Base-by-base conservation (phyloP, 2,797 vertebrate genomes). In the Coccyzus lansbergi region DNA sequence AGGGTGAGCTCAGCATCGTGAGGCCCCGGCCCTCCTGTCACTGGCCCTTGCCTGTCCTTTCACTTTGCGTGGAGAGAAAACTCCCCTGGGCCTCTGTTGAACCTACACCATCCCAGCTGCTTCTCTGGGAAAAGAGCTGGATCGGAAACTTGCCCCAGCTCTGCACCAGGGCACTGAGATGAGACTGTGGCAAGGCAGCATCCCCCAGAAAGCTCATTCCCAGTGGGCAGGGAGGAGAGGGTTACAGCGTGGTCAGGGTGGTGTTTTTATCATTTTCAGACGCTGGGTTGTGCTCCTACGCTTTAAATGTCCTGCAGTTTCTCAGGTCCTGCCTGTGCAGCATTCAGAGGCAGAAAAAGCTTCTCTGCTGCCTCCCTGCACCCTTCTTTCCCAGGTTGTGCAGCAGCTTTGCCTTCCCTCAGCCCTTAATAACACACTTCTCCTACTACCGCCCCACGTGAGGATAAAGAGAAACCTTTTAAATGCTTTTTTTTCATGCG, bases 261-360 rank as follows among this genome's bases (percentile, higher is more conserved):
- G 25, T 92, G 95, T 5, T 74, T 86, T 87, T 93, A 85, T 92
- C 87, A 2, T 33, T 22, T 89, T 53, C 2, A 52, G 76, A 92
- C 95, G 76, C 95, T 96, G 95, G 95, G 95, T 21, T 94, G 92
- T 95, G 95, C 95, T 96, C 95, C 94, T 88, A 74, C 76, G 3
- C 94, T 85, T 70, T 22, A 3, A 33, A 87, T 42, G 17, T 48
- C 85, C 87, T 36, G 60, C 16, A 18, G 38, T 46, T 74, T 7
- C 13, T 42, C 91, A 1, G 0, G 62, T 75, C 34, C 78, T 63
- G 80, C 16, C 56, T 28, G 31, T 0, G 69, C 83, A 31, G 78
- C 18, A 0, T 17, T 71, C 64, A 31, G 15, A 52, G 36, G 22
- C 19, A 14, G 1, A 10, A 44, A 25, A 74, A 92, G 25, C 33